Evolutionary conservation across 64 coral and sea anemone genomes (phyloP), one percentile per base, ranked within the genome.

Genomic region (Dendrophyllia cribrosa): DNA sequence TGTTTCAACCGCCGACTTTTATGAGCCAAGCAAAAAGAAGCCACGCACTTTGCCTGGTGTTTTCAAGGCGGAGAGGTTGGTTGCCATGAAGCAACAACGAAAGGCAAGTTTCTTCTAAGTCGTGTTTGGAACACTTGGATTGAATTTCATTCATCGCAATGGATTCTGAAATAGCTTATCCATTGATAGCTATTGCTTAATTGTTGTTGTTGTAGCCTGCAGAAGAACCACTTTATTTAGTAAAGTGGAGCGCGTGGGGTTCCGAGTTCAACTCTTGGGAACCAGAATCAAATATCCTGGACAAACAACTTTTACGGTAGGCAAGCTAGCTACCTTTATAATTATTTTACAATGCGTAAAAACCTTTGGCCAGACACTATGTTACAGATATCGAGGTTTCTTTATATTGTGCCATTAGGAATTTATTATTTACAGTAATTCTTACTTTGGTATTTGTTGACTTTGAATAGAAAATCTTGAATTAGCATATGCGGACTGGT

Each of bases 241-340:
- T 70, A 9, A 70, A 70, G 67, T 70, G 67, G 67, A n/a, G 3
- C 22, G 19, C 10, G 67, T 70, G 67, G 22, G 67, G 67, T 22
- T 70, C 22, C 23, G 67, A 70, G 67, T 25, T 24, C 67, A 24
- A 22, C 67, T 25, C 22, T 7, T 70, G 67, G 67, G 67, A 2
- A 22, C 67, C 67, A 24, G 67, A 70, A 70, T 70, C 67, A 22
- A 70, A 70, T 11, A 70, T 70, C 21, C 21, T 70, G 67, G 67
- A 70, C 21, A 26, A 6, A 70, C 26, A 70, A 1, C 67, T 70
- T 25, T 70, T 70, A 70, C 21, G 25, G 67, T 70, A 43, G 67
- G 67, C 67, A 70, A 24, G 67, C 67, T 70, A 24, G 10, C 26
- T 0, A 23, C 9, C 26, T 70, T 70, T 21, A n/a, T n/a, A 34